These are phyloP conservation scores for Atherinomorus stipes DNA, from an alignment of 2,113 vertebrate species.

Conservation along the genomic window DNA sequence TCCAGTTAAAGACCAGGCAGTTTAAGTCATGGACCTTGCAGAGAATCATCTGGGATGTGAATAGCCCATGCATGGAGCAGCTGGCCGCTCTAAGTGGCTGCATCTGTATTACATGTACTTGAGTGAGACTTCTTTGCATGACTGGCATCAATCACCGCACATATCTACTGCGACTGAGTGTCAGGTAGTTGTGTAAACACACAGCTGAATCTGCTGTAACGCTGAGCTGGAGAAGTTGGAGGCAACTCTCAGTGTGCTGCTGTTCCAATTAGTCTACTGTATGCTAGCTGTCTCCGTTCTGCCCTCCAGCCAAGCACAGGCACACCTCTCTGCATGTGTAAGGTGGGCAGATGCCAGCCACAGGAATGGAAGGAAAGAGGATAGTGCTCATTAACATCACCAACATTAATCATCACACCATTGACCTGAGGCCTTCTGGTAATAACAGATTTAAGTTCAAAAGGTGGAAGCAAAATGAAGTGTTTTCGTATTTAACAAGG, in stretches of 20 bases:
- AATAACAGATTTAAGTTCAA: constrained; percentile 23
- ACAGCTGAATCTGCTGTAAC: constrained; percentile 1
- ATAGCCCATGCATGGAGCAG: too few relatives aligned
- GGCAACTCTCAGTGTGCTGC: constrained; percentile 9
- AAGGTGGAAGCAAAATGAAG: not conserved
- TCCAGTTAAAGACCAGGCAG: too few relatives aligned
- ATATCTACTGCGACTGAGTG: not conserved
- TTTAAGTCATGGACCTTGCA: too few relatives aligned
- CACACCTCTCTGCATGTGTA: constrained; percentile 41
- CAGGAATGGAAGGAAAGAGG: constrained; percentile 46
- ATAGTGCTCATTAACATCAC: constrained; percentile 54
- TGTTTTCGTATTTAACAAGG: constrained; percentile 23
- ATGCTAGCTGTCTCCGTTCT: constrained; percentile 9
- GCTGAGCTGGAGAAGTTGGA: not conserved
- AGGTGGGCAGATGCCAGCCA: constrained; percentile 63
- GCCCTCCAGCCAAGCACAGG: constrained; percentile 34
- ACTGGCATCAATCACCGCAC: not conserved
- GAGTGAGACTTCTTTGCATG: not conserved
- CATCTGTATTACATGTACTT: not conserved
- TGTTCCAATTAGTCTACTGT: constrained; percentile 25
- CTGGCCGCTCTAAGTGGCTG: too few relatives aligned
- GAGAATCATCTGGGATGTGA: too few relatives aligned
- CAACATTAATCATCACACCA: constrained; percentile 64
- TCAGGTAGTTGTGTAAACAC: not conserved
- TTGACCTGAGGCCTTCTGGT: constrained; percentile 27